These are phyloP conservation scores for Platyrinchus mystaceus DNA, from an alignment of 2,797 vertebrate species.

Conservation along the genomic window DNA sequence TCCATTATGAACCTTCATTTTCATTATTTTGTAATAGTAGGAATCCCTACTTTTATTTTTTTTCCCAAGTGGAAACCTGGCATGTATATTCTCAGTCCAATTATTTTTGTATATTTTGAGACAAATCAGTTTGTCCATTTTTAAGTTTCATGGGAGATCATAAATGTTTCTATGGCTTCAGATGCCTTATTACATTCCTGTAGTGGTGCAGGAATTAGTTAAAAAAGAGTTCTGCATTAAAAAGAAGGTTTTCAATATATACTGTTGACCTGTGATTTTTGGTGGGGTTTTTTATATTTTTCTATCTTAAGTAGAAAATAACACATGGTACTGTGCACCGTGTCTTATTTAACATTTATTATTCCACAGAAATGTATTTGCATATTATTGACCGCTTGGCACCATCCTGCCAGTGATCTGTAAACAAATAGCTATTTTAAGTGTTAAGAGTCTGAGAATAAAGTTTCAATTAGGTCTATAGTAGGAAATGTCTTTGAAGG, in stretches of 20 bases:
- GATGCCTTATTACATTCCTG: slow-evolving; percentile 53
- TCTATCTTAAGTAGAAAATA: neutral
- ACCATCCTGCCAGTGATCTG: neutral
- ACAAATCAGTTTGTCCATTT: slow-evolving; percentile 63
- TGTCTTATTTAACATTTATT: neutral
- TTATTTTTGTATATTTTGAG: slow-evolving; percentile 64
- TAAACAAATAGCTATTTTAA: neutral
- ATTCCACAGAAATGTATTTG: neutral
- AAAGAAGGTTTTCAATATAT: neutral
- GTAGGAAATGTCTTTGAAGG: neutral
- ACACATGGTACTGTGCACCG: neutral
- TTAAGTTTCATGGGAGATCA: slow-evolving; percentile 45
- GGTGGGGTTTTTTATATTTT: neutral
- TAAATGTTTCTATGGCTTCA: slow-evolving; percentile 55
- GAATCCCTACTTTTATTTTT: slow-evolving; percentile 53
- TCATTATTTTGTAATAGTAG: slow-evolving; percentile 52
- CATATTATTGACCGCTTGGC: neutral
- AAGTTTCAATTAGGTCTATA: neutral
- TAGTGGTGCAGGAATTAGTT: slow-evolving; percentile 49
- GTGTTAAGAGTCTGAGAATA: neutral
- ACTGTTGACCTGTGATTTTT: neutral
- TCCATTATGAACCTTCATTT: slow-evolving; percentile 45
- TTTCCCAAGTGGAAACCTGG: slow-evolving; percentile 64
- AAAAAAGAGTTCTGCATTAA: neutral
- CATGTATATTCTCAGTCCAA: slow-evolving; percentile 49